These are phyloP conservation scores for Apotomis capreana DNA, from an alignment of 2,888 invertebrate species.

Conservation along the genomic window DNA sequence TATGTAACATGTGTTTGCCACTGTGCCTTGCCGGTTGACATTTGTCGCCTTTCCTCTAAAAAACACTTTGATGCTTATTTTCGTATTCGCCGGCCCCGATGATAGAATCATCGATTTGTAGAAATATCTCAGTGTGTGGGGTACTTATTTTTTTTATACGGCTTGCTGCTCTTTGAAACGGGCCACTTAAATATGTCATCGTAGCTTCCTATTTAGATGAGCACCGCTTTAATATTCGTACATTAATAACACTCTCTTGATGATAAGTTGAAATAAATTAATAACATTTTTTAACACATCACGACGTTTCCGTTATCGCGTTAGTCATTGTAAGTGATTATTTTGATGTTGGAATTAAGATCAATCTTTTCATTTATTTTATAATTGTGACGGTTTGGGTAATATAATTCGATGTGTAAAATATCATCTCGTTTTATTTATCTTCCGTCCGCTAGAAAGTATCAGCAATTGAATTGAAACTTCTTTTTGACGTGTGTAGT, in stretches of 20 bases:
- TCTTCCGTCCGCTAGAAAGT: neutral
- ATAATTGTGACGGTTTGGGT: constrained; percentile 10
- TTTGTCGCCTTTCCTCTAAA: constrained; percentile 78
- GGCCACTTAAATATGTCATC: constrained; percentile 79
- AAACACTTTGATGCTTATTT: constrained; percentile 83
- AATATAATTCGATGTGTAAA: constrained; percentile 8
- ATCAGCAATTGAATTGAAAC: neutral
- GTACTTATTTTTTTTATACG: constrained; percentile 66
- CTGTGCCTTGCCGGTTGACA: constrained; percentile 73
- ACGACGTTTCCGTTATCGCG: constrained; percentile 57
- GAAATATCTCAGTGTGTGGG: constrained; percentile 76
- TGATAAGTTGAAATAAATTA: constrained; percentile 62
- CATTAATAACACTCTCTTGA: constrained; percentile 57
- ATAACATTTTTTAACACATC: constrained; percentile 56
- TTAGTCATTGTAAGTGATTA: constrained; percentile 51
- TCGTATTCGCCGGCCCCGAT: constrained; percentile 75
- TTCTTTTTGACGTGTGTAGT: too few species aligned
- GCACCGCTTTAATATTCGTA: constrained; percentile 67
- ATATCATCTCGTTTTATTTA: neutral
- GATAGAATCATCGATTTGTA: constrained; percentile 81
- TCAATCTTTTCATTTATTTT: constrained; percentile 31
- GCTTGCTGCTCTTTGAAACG: constrained; percentile 71
- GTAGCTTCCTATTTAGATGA: constrained; percentile 74
- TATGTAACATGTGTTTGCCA: constrained; percentile 80
- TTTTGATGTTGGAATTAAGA: constrained; percentile 38